Percentiles rank a stretch among this genome's conserved stretches.
Conservation (phyloP, 2,797 vertebrate species). For the Crypturellus tataupa region DNA sequence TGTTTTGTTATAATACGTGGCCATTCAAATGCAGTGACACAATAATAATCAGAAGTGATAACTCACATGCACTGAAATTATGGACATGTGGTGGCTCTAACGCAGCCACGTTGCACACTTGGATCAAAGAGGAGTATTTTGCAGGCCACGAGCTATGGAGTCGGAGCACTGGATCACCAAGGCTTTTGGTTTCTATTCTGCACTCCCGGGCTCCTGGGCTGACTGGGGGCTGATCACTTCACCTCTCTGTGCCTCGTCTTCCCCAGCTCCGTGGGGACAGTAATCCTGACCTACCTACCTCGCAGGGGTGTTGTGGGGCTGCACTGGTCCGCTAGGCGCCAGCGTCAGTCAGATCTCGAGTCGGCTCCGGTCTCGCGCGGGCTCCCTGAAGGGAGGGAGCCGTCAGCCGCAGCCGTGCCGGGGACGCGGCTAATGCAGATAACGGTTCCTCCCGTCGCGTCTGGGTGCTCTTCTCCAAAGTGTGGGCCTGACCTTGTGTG, state of each 20-base stretch:
- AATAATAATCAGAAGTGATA: neutral
- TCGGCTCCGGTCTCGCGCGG: constrained; percentile 32
- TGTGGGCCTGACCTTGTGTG: neutral
- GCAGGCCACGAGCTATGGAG: neutral
- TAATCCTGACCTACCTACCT: constrained; percentile 64
- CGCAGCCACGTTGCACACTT: neutral
- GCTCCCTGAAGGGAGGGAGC: constrained; percentile 9
- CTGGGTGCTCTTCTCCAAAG: constrained; percentile 45
- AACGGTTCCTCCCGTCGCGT: constrained; percentile 26
- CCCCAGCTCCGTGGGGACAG: constrained; percentile 57
- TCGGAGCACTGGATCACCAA: constrained; percentile 49
- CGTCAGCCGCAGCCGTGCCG: neutral
- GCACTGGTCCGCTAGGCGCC: constrained; percentile 48
- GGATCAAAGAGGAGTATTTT: neutral
- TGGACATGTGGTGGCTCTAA: neutral
- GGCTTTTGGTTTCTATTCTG: constrained; percentile 28
- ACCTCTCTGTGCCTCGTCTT: constrained; percentile 60
- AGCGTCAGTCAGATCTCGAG: constrained; percentile 49
- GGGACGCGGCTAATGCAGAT: neutral
- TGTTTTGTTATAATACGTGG: neutral
- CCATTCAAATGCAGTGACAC: neutral
- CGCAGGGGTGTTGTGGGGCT: constrained; percentile 75
- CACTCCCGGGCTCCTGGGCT: constrained; percentile 16
- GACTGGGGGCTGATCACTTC: constrained; percentile 49
- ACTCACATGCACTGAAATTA: constrained; percentile 8